Base-by-base conservation (phyloP, 92 coral and sea anemone genomes). In the Scolanthus callimorphus region DNA sequence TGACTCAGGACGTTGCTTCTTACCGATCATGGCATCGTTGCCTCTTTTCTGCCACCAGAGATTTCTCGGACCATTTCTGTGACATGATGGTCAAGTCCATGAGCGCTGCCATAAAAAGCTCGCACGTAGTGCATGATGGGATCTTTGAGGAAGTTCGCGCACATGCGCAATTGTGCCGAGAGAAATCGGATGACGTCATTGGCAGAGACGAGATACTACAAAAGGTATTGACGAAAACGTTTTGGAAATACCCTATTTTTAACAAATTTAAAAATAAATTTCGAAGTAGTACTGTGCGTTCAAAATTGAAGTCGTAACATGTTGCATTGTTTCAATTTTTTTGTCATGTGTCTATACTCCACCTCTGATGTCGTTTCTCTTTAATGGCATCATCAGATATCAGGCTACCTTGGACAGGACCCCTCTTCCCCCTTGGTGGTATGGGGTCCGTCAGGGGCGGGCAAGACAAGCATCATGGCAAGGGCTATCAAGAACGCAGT, bases 381-480 rank as follows among this genome's bases (percentile, higher is more conserved):
- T n/a, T n/a, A n/a, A n/a, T n/a, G n/a, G n/a, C n/a, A n/a, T n/a
- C n/a, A n/a, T n/a, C n/a, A n/a, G n/a, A n/a, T n/a, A n/a, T n/a
- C n/a, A n/a, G n/a, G n/a, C n/a, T 41, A 59, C 20, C 51, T 76
- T 47, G 41, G 57, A 11, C 48, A 57, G 29, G 55, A 44, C 25
- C 39, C 61, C 26, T 57, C 55, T 22, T 43, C 53, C 0, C 83
- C 76, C 11, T 55, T 76, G 27, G 83, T 68, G 10, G 59, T 76
- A 22, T 73, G 65, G 31, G 83, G 83, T 2, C 51, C 76, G 13
- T 71, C 83, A 13, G 83, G 83, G 17, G 65, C 69, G 51, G 83
- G 83, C 41, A 76, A 76, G 29, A 76, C 69, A 38, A 68, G 76
- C 57, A 39, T 71, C 76, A 67, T 76, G 83, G 83, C 83, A 31